These are phyloP conservation scores for Coenonympha arcania DNA, from an alignment of 2,888 invertebrate genomes.

Conservation along the genomic window DNA sequence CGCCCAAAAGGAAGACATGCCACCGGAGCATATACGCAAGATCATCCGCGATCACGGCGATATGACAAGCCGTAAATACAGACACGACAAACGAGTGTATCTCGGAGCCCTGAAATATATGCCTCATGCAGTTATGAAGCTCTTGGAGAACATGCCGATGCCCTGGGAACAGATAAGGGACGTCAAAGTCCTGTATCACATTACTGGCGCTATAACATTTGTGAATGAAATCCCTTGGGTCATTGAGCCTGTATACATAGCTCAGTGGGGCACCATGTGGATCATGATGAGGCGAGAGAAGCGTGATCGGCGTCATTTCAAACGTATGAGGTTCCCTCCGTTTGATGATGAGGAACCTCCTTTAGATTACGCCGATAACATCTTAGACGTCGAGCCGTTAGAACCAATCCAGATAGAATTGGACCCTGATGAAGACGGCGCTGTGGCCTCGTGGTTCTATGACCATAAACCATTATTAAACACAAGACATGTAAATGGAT, in stretches of 20 bases:
- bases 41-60: constrained; percentile 99
- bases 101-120: constrained; percentile 98
- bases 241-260: constrained; percentile 98
- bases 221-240: constrained; percentile 99
- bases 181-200: constrained; percentile 97
- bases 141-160: constrained; percentile 99
- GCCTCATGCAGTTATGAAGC: constrained; percentile 99
- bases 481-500: constrained; percentile 94
- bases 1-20: constrained; percentile 99
- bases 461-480: constrained; percentile 97
- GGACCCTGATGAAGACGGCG: constrained; percentile 93
- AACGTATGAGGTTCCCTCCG: constrained; percentile 99
- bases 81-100: constrained; percentile 99
- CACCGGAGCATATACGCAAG: constrained; percentile 98
- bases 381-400: constrained; percentile 97
- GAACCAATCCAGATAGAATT: constrained; percentile 99
- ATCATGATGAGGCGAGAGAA: constrained; percentile 99
- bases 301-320: constrained; percentile 98
- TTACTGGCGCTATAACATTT: constrained; percentile 99
- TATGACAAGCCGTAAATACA: constrained; percentile 98
- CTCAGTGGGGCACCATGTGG: constrained; percentile 99
- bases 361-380: constrained; percentile 98
- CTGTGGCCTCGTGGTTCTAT: constrained; percentile 97
- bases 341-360: constrained; percentile 99
- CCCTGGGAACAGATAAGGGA: constrained; percentile 99